Percentiles rank a stretch among this genome's conserved stretches.
phyloP scores from a whole-genome alignment of 2,797 vertebrate genomes.

The Pristis pectinata region DNA sequence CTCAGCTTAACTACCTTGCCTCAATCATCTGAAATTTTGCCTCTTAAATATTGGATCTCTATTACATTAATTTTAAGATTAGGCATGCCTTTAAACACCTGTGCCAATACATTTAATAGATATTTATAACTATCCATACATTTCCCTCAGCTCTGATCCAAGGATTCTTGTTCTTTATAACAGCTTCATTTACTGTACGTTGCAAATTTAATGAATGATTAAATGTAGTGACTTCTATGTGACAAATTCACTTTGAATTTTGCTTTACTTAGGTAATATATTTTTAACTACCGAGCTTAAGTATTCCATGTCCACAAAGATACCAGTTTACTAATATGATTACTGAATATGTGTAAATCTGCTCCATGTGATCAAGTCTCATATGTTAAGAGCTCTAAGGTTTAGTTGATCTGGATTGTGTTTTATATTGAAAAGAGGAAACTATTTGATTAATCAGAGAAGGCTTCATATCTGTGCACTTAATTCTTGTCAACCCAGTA shows the following conservation, averaged over 20 bases:
- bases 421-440: neutral
- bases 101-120: neutral
- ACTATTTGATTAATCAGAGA: neutral
- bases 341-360: neutral
- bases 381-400: neutral
- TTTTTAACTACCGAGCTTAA: neutral
- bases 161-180: constrained; percentile 16
- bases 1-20: neutral
- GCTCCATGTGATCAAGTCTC: neutral
- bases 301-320: neutral
- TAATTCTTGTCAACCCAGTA: neutral
- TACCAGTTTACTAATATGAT: neutral
- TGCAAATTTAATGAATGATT: neutral
- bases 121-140: neutral
- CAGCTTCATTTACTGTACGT: neutral
- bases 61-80: neutral
- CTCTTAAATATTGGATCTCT: neutral
- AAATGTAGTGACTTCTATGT: neutral
- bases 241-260: neutral
- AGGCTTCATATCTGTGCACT: neutral
- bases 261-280: neutral
- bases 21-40: neutral
- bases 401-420: neutral
- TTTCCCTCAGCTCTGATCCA: neutral
- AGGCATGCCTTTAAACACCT: neutral